Percentiles rank a stretch among this genome's conserved stretches.
These are phyloP conservation scores for Helarctos malayanus DNA, from an alignment of 2,797 vertebrate species.

Conservation along the genomic window DNA sequence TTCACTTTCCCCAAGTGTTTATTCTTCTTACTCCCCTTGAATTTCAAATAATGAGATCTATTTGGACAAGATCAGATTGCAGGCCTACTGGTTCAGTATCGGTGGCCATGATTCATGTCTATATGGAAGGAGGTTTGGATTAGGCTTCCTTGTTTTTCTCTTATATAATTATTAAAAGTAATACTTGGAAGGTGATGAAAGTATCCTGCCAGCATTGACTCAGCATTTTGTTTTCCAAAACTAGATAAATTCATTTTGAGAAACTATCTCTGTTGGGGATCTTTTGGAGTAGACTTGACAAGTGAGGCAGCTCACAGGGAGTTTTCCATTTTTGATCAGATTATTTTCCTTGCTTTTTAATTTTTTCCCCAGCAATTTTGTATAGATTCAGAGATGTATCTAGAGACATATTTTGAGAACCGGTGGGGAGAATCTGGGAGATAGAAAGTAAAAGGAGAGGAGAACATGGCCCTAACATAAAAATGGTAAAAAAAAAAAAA, in stretches of 20 bases:
- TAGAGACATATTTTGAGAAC: neutral
- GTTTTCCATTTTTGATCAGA: neutral
- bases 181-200: neutral
- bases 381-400: neutral
- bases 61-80: neutral
- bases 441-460: neutral
- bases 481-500: neutral
- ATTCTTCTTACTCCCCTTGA: neutral
- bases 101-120: neutral
- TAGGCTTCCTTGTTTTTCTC: neutral
- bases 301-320: neutral
- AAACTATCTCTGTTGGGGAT: neutral
- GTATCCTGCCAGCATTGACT: neutral
- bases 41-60: neutral
- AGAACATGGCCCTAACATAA: neutral
- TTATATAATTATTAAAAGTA: neutral
- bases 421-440: neutral
- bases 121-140: neutral
- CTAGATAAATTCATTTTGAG: constrained; percentile 4
- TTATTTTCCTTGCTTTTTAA: neutral
- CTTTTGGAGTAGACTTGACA: neutral
- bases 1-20: neutral
- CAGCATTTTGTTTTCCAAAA: constrained; percentile 28
- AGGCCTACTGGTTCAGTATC: neutral
- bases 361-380: neutral